Percentiles rank a stretch among this genome's conserved stretches.
These are phyloP conservation scores for Nesometra sesokonis DNA, from an alignment of 35 echinoderm and acorn worm species.

Conservation along the genomic window DNA sequence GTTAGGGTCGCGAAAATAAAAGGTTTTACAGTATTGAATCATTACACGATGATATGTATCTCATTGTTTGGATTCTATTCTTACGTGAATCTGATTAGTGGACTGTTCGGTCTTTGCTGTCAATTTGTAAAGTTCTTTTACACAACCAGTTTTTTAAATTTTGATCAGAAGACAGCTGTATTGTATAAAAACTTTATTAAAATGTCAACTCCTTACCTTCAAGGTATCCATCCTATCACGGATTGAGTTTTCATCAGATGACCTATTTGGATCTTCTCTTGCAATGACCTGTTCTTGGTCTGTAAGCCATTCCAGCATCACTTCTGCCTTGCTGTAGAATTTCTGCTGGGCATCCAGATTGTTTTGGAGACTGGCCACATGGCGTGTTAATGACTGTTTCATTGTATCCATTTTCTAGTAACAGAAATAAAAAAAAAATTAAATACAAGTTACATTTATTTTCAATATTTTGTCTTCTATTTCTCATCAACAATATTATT, in stretches of 20 bases:
- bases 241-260: constrained; percentile 73
- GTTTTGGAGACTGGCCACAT: constrained; percentile 10
- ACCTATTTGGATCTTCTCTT: constrained; percentile 60
- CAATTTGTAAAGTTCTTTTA: too few relatives aligned
- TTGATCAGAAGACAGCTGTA: too few relatives aligned
- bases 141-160: too few relatives aligned
- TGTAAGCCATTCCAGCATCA: constrained; percentile 49
- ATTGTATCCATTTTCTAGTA: constrained; percentile 59
- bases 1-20: too few relatives aligned
- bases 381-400: constrained; percentile 19
- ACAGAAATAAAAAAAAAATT: not conserved
- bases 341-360: constrained; percentile 45
- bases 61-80: too few relatives aligned
- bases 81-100: too few relatives aligned
- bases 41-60: too few relatives aligned
- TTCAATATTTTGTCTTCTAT: too few relatives aligned
- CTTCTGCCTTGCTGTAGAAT: constrained; percentile 20
- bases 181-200: too few relatives aligned
- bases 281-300: constrained; percentile 46
- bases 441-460: not conserved
- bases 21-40: too few relatives aligned
- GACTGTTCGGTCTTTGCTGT: too few relatives aligned
- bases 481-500: too few relatives aligned
- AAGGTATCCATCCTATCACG: constrained; percentile 54
- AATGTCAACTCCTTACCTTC: constrained; percentile 31